A percentile compares a stretch with the other conserved stretches of the same genome.
Evolutionary conservation across 2,888 invertebrate genomes (phyloP).

Genomic region (Zele albiditarsus): DNA sequence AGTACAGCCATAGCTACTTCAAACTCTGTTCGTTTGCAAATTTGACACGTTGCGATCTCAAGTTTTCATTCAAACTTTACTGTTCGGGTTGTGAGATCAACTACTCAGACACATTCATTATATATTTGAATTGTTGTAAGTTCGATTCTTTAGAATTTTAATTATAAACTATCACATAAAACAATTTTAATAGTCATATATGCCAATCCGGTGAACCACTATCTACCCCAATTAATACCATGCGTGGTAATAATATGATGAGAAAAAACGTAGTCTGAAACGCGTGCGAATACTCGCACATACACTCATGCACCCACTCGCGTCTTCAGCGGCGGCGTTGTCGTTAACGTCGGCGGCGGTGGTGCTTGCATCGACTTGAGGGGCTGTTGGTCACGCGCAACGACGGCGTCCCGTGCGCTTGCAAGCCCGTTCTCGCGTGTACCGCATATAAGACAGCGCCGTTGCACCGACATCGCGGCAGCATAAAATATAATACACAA

Average conservation of each 20-base stretch:
- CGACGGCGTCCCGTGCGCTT: constrained; percentile 14
- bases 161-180: neutral
- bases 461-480: constrained; percentile 30
- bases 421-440: constrained; percentile 27
- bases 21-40: neutral
- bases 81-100: no score
- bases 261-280: constrained; percentile 11
- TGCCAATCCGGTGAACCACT: neutral
- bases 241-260: neutral
- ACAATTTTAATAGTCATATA: neutral
- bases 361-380: constrained; percentile 21
- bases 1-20: no score
- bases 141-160: neutral
- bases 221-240: neutral
- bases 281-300: neutral
- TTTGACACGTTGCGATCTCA: neutral
- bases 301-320: neutral
- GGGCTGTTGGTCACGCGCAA: constrained; percentile 33
- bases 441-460: constrained; percentile 19
- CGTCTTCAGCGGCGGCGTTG: neutral
- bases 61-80: neutral
- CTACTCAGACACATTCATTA: no score
- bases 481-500: neutral
- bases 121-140: no score
- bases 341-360: neutral